Evolutionary conservation across 2,113 vertebrate species (phyloP), one percentile per base, ranked within the genome.

Genomic region (Saguinus imperator): DNA sequence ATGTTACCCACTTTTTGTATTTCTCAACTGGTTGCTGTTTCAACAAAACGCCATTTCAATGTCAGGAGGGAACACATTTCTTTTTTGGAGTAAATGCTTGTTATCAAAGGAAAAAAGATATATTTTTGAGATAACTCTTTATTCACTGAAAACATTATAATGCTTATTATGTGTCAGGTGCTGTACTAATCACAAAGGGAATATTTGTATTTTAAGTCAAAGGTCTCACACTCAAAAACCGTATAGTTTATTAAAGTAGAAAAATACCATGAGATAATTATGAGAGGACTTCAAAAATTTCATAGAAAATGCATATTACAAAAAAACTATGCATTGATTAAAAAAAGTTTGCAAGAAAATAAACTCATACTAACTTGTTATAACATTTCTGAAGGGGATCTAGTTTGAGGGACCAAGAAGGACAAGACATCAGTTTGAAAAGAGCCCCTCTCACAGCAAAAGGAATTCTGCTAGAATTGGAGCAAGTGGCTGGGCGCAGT

Each of bases 21-120:
- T 77, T 94, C 66, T 92, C 87, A 66, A 92, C 81, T 75, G 81
- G 68, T 73, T 87, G 88, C 84, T 66, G 37, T 81, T 87, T 89
- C 83, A 32, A 80, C 86, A 93, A 91, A 94, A 94, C 40, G 55
- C 50, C 43, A 84, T 75, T 92, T 87, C 72, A 35, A 4, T 82
- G 81, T 97, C 76, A 89, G 77, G 35, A 40, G 50, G 81, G 83
- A 94, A 32, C 75, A 85, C 25, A 23, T 75, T 95, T 94, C 17
- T 87, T 95, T 72, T 80, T 68, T 90, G 77, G 37, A 89, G 45
- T 70, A 91, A 97, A 92, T 92, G 83, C 95, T 94, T 77, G 6
- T 84, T 95, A 97, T 95, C 57, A 89, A 92, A 94, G 61, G 50
- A 17, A 23, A 72, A 95, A 52, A 13, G 29, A 91, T 16, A 57